phyloP scores from a whole-genome alignment of 2,888 invertebrate species.

The Petrolisthes manimaculis region DNA sequence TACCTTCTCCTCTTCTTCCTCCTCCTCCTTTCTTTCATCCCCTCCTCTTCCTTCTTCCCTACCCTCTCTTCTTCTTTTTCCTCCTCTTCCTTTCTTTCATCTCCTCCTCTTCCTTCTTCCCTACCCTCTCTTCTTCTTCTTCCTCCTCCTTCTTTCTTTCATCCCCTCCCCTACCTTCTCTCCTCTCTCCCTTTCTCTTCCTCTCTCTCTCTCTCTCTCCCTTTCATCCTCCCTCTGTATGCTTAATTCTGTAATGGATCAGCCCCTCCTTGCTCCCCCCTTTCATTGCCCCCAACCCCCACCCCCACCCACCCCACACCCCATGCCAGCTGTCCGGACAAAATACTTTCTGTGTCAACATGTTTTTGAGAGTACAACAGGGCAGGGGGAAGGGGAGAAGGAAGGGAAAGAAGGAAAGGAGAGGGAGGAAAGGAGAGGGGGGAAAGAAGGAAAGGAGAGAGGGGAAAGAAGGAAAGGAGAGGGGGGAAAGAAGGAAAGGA shows the following conservation, averaged over 20 bases:
- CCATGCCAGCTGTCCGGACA: no score
- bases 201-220: no score
- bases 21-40: background rate
- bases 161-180: no score
- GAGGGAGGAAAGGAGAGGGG: background rate
- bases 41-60: background rate
- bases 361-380: background rate
- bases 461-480: background rate
- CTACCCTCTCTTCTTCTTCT: no score
- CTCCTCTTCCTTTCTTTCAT: background rate
- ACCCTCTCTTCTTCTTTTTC: background rate
- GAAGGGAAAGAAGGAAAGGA: background rate
- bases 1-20: background rate
- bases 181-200: no score
- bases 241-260: no score
- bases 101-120: no score
- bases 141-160: no score
- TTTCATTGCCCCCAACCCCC: no score
- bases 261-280: no score
- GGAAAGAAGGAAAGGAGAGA: background rate
- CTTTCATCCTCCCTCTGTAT: no score
- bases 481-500: background rate
- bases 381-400: background rate
- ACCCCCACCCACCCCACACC: no score
- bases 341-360: background rate